Base-by-base conservation (phyloP, 2,797 vertebrate species). In the Gymnocypris eckloni region DNA sequence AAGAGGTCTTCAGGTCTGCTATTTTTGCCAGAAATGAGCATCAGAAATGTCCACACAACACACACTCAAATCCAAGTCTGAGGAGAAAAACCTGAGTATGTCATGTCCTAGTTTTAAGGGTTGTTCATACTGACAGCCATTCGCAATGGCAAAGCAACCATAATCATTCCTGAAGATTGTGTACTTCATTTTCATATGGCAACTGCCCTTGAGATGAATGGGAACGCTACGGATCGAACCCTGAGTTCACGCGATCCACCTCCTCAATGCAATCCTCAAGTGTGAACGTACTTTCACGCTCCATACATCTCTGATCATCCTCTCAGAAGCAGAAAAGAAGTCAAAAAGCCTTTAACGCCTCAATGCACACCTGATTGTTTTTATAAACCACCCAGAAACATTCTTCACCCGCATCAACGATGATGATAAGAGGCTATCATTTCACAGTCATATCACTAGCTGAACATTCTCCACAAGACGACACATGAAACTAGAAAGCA, bases 341-440 rank as follows among this genome's bases (percentile, higher is more conserved):
- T 90, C 89, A 86, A 56, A 89, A 82, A n/a, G 43, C 41, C 82
- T 79, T 43, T 37, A 92, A 80, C 83, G 85, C 87, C 87, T 90
- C 86, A 80, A 71, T 39, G 37, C 33, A 82, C 39, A 43, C n/a
- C 89, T 90, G 91, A 91, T 91, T 87, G 50, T 93, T 91, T 80
- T 87, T 91, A 92, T 92, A 89, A 86, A 90, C 93, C 94, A 94
- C 28, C 64, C 28, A 67, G 15, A 66, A 33, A 76, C 10, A 0
- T 76, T 76, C 48, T 37, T 76, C 18, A 20, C 3, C 69, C 6
- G 4, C 20, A 20, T 70, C 10, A 43, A 6, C 50, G 8, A 45
- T 2, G 22, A 15, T 8, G n/a, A 72, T 45, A 72, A 45, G 41
- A 45, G 70, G 12, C 70, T 1, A 39, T 70, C 37, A 70, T 10